Conservation (phyloP, 2,888 invertebrate genomes). For the Lepidocyrtinus sp. region DNA sequence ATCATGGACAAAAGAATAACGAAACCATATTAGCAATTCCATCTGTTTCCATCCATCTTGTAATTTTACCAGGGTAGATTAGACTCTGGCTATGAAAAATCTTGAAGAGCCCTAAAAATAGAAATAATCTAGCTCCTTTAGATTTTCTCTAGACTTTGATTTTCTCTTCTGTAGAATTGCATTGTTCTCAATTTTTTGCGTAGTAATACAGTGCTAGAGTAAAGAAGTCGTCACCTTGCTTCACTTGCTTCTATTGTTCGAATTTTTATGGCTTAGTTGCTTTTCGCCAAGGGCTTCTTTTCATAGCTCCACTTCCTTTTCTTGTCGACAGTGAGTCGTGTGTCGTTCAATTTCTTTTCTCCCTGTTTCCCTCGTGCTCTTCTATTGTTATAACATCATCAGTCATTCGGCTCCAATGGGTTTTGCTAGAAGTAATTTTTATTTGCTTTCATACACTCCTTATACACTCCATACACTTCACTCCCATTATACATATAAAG, state of each 20-base stretch:
- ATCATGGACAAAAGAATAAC: neutral
- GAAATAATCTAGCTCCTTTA: too few species aligned
- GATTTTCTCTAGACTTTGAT: neutral
- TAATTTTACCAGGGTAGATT: too few species aligned
- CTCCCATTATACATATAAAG: too few species aligned
- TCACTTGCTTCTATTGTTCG: neutral
- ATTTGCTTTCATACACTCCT: too few species aligned
- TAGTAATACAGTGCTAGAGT: too few species aligned
- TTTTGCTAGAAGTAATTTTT: neutral
- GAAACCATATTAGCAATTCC: neutral
- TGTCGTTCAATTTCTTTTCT: slow-evolving; percentile 4
- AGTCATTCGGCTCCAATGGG: neutral
- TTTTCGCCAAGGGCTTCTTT: slow-evolving; percentile 8
- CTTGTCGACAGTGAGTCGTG: too few species aligned
- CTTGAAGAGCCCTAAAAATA: too few species aligned
- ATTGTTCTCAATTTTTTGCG: too few species aligned
- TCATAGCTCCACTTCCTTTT: slow-evolving; percentile 1
- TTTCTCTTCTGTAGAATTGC: neutral
- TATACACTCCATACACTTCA: neutral
- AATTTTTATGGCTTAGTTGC: neutral
- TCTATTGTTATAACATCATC: slow-evolving; percentile 38
- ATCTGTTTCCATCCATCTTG: too few species aligned
- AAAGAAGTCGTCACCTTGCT: neutral
- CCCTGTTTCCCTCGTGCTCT: neutral
- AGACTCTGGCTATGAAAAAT: too few species aligned